Base-by-base conservation (phyloP, 2,888 invertebrate genomes). In the Sipha maydis region DNA sequence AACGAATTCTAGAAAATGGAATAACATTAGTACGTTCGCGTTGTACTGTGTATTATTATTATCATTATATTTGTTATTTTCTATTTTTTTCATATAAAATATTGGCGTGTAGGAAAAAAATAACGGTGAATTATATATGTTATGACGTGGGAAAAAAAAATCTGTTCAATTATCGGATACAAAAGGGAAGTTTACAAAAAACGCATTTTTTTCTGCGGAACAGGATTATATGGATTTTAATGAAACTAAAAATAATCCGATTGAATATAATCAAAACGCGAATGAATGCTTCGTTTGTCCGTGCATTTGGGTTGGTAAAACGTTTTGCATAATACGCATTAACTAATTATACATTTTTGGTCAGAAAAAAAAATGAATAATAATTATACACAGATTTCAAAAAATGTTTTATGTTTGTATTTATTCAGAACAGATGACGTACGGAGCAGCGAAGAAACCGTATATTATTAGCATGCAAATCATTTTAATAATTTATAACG, bases 381-480 rank as follows among this genome's bases (percentile, higher is more conserved):
- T 61, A 61, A 61, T 21, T 61, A 21, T 61, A 54, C 7, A 21
- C 61, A 25, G 61, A 21, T 61, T 61, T 4, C 61, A 8, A 61
- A 61, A 61, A 19, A 25, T 61, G 48, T n/a, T 17, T 76, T 48
- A 17, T 28, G 76, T 76, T 76, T 41, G 48, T 48, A 41, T 76
- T 41, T 76, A 19, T 76, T n/a, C 28, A 48, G 28, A 76, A 38
- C 48, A 76, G 48, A 76, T 17, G 28, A 17, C 41, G 76, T 9
- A n/a, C 21, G n/a, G 3, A 3, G 41, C 41, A 41, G 41, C 76
- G 41, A 76, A 76, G 76, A 48, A 76, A 76, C 38, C n/a, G 41
- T n/a, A 48, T 28, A 78, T 78, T 21, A 78, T 78, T 78, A 78
- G 48, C 54, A 78, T 78, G 54, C 54, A 78, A 78, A 78, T 78